phyloP scores from a whole-genome alignment of 2,113 vertebrate genomes.

The Hyla sarda region DNA sequence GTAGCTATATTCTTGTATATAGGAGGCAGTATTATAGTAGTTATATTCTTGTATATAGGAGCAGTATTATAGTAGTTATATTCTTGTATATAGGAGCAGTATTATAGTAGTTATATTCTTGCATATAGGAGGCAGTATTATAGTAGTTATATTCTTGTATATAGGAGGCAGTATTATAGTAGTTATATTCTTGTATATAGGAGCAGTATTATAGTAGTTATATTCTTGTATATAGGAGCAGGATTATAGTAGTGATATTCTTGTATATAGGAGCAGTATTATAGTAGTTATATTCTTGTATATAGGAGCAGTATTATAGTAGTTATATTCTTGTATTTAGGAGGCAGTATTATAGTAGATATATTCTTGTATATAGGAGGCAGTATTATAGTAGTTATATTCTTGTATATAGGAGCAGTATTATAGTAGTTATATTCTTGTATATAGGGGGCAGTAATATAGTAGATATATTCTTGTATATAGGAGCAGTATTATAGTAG shows the following conservation, averaged over 20 bases:
- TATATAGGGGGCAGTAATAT: neutral
- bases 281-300: neutral
- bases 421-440: conserved; percentile 5
- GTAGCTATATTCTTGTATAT: neutral
- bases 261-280: no score
- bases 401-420: neutral
- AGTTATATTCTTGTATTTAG: neutral
- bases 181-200: neutral
- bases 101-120: no score
- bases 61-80: conserved; percentile 5
- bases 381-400: neutral
- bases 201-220: neutral
- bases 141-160: neutral
- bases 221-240: neutral
- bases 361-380: no score
- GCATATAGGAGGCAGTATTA: neutral
- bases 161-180: conserved; percentile 2
- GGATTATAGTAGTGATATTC: neutral
- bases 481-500: conserved; percentile 8
- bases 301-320: conserved; percentile 1
- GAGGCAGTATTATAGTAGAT: neutral
- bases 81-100: neutral
- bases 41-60: neutral
- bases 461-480: neutral
- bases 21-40: conserved; percentile 1